A percentile compares a stretch with the other conserved stretches of the same genome.
Evolutionary conservation across 2,113 vertebrate genomes (phyloP).

Genomic region (Eleginops maclovinus): DNA sequence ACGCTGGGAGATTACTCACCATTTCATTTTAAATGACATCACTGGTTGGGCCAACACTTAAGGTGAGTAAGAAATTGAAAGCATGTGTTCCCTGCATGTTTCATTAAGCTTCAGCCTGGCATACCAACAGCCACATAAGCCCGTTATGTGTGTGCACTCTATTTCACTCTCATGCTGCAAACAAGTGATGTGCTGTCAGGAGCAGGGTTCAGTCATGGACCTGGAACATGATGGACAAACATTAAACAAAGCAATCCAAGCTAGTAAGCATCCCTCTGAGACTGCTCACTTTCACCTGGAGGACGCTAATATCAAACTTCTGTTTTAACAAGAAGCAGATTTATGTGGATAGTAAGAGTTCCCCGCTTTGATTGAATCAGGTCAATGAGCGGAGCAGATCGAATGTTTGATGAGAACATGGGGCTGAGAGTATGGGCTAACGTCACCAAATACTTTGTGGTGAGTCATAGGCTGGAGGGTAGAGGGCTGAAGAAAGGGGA

Average conservation of each 20-base stretch:
- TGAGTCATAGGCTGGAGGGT: constrained; percentile 76
- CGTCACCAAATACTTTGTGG: constrained; percentile 80
- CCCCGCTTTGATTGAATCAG: constrained; percentile 63
- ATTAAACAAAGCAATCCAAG: constrained; percentile 24
- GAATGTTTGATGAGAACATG: constrained; percentile 49
- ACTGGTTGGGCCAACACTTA: constrained; percentile 38
- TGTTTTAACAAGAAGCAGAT: constrained; percentile 61
- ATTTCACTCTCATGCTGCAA: constrained; percentile 64
- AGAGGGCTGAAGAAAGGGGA: constrained; percentile 32
- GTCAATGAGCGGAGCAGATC: constrained; percentile 59
- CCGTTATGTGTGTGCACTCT: constrained; percentile 51
- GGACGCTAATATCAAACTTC: constrained; percentile 44
- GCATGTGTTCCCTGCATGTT: constrained; percentile 64
- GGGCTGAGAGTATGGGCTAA: constrained; percentile 61
- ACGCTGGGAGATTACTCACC: constrained; percentile 41
- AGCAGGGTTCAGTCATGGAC: too few species aligned
- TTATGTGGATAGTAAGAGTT: constrained; percentile 21
- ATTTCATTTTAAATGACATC: constrained; percentile 51
- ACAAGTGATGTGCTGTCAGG: constrained; percentile 64
- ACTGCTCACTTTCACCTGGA: constrained; percentile 34
- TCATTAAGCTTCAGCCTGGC: constrained; percentile 60
- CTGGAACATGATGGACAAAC: constrained; percentile 15
- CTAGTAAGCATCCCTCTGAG: constrained; percentile 13
- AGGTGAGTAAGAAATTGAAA: constrained; percentile 67
- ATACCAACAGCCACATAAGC: constrained; percentile 46